Evolutionary conservation across 1,140 invertebrate species (phyloP), one percentile per base, ranked within the genome.

Genomic region (Drosophila saltans): DNA sequence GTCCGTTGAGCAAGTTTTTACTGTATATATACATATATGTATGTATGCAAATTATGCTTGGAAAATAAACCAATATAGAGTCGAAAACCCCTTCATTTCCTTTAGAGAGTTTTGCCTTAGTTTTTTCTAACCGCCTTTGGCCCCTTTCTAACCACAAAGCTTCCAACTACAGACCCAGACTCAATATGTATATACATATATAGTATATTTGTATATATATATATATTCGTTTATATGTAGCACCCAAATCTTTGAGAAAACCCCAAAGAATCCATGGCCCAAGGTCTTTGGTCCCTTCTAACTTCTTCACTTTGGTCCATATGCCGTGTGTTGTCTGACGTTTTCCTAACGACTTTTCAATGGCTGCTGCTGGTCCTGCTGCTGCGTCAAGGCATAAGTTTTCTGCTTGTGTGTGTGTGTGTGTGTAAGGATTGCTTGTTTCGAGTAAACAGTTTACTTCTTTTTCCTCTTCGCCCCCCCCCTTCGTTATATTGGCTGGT

Each of bases 321-420:
- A 64, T 73, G 65, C 79, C 80, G 79, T 81, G 74, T 81, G 80
- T 82, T 81, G 74, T 82, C 75, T 82, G 72, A 81, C 83, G 77
- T 88, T 88, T 86, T 83, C 76, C 83, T 88, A 88, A 88, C 84
- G 83, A 88, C 83, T 88, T 88, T 88, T 88, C 83, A 88, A 88
- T 88, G 84, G 84, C 73, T 88, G 66, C 33, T 36, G 33, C 52
- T 65, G 69, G 41, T 69, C 33, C 67, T 64, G 69, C 58, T 69
- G 45, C 67, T 64, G 71, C 60, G 73, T 69, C 75, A 72, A 66
- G 80, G 72, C 83, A 88, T 82, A 88, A 88, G 84, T 88, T 88
- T 88, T 74, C 58, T 72, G 84, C 71, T 74, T 45, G 63, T 41
- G 65, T 68, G 58, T 69, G 71, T 66, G 62, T 72, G 77, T 78